Conservation (phyloP, 2,888 invertebrate species). For the Lithophane semibrunnea region DNA sequence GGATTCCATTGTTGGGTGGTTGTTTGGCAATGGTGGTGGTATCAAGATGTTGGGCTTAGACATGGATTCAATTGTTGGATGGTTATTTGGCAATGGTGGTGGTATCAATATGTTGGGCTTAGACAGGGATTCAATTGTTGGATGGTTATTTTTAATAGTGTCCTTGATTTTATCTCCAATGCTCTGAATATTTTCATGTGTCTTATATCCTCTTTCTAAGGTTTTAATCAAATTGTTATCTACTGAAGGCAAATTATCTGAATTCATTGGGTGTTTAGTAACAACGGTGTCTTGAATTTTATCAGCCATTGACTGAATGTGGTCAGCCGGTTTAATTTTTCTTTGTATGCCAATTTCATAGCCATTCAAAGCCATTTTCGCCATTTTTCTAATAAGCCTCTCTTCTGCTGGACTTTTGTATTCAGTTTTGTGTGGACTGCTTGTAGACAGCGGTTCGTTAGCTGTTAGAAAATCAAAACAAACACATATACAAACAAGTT, state of each 20-base stretch:
- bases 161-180: slow-evolving; percentile 84
- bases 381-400: slow-evolving; percentile 88
- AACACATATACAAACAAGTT: slow-evolving; percentile 76
- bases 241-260: slow-evolving; percentile 78
- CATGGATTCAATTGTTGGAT: slow-evolving; percentile 70
- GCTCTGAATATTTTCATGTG: slow-evolving; percentile 77
- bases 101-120: slow-evolving; percentile 78
- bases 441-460: slow-evolving; percentile 80
- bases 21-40: slow-evolving; percentile 78
- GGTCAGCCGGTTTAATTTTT: slow-evolving; percentile 89
- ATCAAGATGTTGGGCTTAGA: slow-evolving; percentile 75
- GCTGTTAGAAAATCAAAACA: slow-evolving; percentile 86
- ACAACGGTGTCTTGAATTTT: slow-evolving; percentile 90
- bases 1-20: slow-evolving; percentile 74
- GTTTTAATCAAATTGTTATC: slow-evolving; percentile 81
- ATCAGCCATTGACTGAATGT: slow-evolving; percentile 89
- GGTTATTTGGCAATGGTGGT: slow-evolving; percentile 85
- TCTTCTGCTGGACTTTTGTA: slow-evolving; percentile 89
- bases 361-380: slow-evolving; percentile 89
- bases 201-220: slow-evolving; percentile 79
- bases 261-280: slow-evolving; percentile 87
- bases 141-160: slow-evolving; percentile 80
- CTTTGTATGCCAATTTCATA: slow-evolving; percentile 89
- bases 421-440: slow-evolving; percentile 81
- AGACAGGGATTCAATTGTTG: slow-evolving; percentile 65